Percentiles rank a stretch among this genome's conserved stretches.
Conservation (phyloP, 2,888 invertebrate genomes). For the Geophilus truncorum region DNA sequence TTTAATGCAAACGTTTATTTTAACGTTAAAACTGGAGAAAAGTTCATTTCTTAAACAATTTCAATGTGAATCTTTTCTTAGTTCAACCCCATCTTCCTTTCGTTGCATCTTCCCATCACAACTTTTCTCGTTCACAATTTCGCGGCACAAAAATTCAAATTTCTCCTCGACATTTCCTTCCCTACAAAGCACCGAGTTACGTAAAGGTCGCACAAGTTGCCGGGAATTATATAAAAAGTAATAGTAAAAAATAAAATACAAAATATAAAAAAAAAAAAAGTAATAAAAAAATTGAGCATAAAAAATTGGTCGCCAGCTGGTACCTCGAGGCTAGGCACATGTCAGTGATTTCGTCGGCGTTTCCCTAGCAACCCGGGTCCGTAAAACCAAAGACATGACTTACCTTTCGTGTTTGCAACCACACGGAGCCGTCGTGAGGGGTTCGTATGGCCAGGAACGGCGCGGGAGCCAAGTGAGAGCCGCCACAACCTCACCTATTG, state of each 20-base stretch:
- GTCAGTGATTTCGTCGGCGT: not conserved
- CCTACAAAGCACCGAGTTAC: not conserved
- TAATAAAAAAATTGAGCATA: not conserved
- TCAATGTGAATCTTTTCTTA: not conserved
- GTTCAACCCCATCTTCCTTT: not conserved
- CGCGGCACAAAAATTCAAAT: not conserved
- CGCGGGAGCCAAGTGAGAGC: conserved; percentile 21
- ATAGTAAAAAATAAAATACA: not conserved
- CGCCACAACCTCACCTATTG: conserved; percentile 21
- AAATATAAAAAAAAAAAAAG: not conserved
- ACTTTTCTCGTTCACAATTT: not conserved
- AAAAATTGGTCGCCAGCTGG: conserved; percentile 5
- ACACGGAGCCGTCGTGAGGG: conserved; percentile 25
- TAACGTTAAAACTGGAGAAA: not conserved
- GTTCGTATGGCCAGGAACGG: conserved; percentile 16
- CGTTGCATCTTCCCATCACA: not conserved
- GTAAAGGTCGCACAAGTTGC: not conserved
- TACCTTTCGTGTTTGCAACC: conserved; percentile 18
- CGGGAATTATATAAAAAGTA: not conserved
- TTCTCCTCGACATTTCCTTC: no score
- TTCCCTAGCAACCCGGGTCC: not conserved
- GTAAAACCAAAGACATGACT: conserved; percentile 7
- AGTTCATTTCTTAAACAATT: no score
- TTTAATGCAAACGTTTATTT: not conserved
- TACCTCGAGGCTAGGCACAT: conserved; percentile 27